Evolutionary conservation across 2,113 vertebrate species (phyloP).

Genomic region (Ailurus styani): DNA sequence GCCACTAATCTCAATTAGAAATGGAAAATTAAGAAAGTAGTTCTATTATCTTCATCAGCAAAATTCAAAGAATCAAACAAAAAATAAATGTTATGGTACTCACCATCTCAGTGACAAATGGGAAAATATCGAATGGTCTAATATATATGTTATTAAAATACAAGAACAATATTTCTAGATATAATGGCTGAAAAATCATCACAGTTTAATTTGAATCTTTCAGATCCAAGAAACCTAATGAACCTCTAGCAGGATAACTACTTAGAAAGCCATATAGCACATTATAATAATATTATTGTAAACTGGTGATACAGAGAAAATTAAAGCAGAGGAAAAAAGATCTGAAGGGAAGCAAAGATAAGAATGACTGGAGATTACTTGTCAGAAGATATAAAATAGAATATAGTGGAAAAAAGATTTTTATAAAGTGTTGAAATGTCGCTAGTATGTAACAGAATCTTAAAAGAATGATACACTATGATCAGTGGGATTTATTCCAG

Average conservation of each 20-base stretch:
- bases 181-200: not conserved
- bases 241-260: not conserved
- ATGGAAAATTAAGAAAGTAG: not conserved
- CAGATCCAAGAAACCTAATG: not conserved
- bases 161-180: not conserved
- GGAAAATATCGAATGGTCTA: not conserved
- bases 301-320: not conserved
- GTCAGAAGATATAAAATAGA: not conserved
- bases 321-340: not conserved
- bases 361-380: not conserved
- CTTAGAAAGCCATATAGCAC: not conserved
- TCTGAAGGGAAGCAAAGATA: not conserved
- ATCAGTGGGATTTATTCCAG: not conserved
- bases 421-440: not conserved
- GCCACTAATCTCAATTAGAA: not conserved
- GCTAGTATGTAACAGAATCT: not conserved
- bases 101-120: not conserved
- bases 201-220: not conserved
- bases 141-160: not conserved
- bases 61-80: not conserved
- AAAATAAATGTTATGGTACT: not conserved
- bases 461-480: not conserved
- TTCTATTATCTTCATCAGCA: not conserved
- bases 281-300: not conserved
- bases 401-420: not conserved